These are phyloP conservation scores for Dorcus parallelipipedus DNA, from an alignment of 2,888 invertebrate species.

Conservation along the genomic window DNA sequence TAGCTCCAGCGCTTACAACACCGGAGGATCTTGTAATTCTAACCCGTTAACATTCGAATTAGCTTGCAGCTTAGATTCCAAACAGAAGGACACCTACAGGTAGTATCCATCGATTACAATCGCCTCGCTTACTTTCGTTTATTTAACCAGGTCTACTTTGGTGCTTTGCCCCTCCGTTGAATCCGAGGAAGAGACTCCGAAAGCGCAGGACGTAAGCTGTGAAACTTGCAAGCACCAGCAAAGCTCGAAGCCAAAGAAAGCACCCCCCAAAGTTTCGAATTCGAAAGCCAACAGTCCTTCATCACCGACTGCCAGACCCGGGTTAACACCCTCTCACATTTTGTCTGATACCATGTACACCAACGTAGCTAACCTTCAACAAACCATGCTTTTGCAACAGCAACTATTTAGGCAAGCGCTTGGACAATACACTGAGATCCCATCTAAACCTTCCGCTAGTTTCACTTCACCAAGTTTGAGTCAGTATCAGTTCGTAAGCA, in stretches of 20 bases:
- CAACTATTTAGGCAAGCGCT: constrained; percentile 58
- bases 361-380: constrained; percentile 64
- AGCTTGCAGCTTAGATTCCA: constrained; percentile 47
- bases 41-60: constrained; percentile 57
- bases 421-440: constrained; percentile 38
- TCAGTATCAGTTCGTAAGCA: constrained; percentile 59
- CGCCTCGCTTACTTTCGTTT: constrained; percentile 19
- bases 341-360: constrained; percentile 67
- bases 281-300: constrained; percentile 37
- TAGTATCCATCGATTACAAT: constrained; percentile 9
- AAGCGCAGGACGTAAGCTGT: constrained; percentile 29
- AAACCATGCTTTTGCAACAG: constrained; percentile 67
- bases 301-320: constrained; percentile 34
- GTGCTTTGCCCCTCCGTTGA: constrained; percentile 37
- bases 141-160: constrained; percentile 37
- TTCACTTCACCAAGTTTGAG: constrained; percentile 58
- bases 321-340: constrained; percentile 35
- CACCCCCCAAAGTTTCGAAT: constrained; percentile 23
- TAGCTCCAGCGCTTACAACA: constrained; percentile 71
- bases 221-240: constrained; percentile 33
- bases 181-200: constrained; percentile 30
- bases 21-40: constrained; percentile 72
- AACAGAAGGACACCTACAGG: constrained; percentile 42
- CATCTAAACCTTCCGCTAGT: constrained; percentile 38
- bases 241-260: constrained; percentile 34